phyloP scores from a whole-genome alignment of 1,140 invertebrate species.

The Scaptomyza hsui region DNA sequence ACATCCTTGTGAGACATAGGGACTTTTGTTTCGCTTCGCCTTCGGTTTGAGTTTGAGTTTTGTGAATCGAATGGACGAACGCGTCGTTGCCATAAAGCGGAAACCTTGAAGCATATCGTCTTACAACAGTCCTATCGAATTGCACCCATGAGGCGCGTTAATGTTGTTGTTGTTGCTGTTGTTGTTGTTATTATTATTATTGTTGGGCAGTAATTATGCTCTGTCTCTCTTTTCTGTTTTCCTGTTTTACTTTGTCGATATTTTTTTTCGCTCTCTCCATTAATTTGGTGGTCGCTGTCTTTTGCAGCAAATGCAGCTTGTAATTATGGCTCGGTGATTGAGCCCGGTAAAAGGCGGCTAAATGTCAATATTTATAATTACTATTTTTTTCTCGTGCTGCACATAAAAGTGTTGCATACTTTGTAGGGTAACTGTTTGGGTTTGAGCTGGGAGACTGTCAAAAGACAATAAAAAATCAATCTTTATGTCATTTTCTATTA shows the following conservation, averaged over 20 bases:
- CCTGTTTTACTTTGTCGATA: slow-evolving; percentile 6
- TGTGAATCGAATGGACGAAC: slow-evolving; percentile 15
- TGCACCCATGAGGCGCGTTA: slow-evolving; percentile 60
- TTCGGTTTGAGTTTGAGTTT: slow-evolving; percentile 8
- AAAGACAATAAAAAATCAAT: no score
- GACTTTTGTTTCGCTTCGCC: not conserved
- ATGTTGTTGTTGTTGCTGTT: slow-evolving; percentile 31
- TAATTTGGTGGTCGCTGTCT: slow-evolving; percentile 37
- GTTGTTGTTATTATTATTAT: slow-evolving; percentile 23
- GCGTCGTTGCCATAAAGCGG: slow-evolving; percentile 61
- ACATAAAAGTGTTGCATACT: slow-evolving; percentile 37
- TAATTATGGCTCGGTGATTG: slow-evolving; percentile 47
- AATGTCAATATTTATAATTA: slow-evolving; percentile 32
- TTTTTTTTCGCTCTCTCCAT: slow-evolving; percentile 20
- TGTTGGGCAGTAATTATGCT: slow-evolving; percentile 64
- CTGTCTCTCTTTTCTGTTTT: slow-evolving; percentile 38
- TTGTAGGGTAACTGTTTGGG: slow-evolving; percentile 1
- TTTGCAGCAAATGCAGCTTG: slow-evolving; percentile 56
- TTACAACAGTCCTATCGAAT: slow-evolving; percentile 67
- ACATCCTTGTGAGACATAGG: slow-evolving; percentile 29
- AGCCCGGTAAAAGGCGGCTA: slow-evolving; percentile 7
- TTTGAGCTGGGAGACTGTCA: not conserved
- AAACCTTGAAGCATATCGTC: slow-evolving; percentile 77
- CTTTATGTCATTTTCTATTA: no score
- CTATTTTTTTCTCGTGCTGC: slow-evolving; percentile 7